Evolutionary conservation across 2,888 invertebrate genomes (phyloP).

Genomic region (Buathra laborator): DNA sequence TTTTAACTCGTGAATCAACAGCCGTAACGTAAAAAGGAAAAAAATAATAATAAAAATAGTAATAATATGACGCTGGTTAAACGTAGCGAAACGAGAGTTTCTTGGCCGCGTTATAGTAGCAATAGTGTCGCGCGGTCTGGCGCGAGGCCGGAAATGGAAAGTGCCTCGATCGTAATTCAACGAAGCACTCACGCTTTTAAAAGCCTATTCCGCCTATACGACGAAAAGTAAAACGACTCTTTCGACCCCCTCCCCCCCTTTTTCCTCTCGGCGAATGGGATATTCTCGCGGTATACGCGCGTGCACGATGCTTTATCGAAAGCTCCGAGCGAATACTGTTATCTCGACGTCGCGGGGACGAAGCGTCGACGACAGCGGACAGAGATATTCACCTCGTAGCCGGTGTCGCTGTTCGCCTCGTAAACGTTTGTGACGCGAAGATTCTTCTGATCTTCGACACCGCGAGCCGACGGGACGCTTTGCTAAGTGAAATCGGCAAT

Average conservation of each 20-base stretch:
- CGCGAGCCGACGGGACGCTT: neutral
- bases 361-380: conserved; percentile 7
- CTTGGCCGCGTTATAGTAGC: conserved; percentile 62
- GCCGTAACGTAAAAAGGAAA: neutral
- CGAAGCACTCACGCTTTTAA: conserved; percentile 77
- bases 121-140: conserved; percentile 51
- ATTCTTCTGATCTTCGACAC: conserved; percentile 42
- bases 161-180: conserved; percentile 78
- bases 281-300: conserved; percentile 34
- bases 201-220: conserved; percentile 69
- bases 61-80: neutral
- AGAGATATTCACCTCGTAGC: conserved; percentile 31
- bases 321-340: conserved; percentile 44
- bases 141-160: conserved; percentile 75
- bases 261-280: conserved; percentile 55
- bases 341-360: conserved; percentile 26
- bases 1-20: neutral
- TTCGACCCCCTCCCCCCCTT: conserved; percentile 1
- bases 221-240: conserved; percentile 69
- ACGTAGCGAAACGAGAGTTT: conserved; percentile 50
- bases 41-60: neutral
- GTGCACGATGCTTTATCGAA: conserved; percentile 51
- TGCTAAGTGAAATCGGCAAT: conserved; percentile 53
- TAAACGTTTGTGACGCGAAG: conserved; percentile 17
- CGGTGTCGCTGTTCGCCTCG: conserved; percentile 11